phyloP scores from a whole-genome alignment of 2,797 vertebrate genomes.

The Diplodus puntazzo region DNA sequence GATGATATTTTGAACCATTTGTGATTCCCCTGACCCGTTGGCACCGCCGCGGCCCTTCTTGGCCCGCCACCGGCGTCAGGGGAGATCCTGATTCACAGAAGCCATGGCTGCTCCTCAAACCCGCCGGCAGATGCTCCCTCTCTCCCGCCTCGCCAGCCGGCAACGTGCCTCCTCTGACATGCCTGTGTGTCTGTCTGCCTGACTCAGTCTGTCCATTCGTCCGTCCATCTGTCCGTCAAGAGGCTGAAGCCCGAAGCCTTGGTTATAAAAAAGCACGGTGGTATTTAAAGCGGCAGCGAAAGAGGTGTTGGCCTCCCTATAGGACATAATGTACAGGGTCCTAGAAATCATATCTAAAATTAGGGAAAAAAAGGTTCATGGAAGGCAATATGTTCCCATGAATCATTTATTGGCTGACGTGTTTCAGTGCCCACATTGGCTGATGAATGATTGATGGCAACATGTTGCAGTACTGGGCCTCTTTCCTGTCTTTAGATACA shows the following conservation, averaged over 20 bases:
- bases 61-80: slow-evolving; percentile 65
- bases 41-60: slow-evolving; percentile 63
- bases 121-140: slow-evolving; percentile 81
- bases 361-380: slow-evolving; percentile 51
- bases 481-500: slow-evolving; percentile 43
- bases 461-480: slow-evolving; percentile 67
- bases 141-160: slow-evolving; percentile 72
- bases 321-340: slow-evolving; percentile 12
- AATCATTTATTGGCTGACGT: slow-evolving; percentile 73
- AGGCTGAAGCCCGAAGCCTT: slow-evolving; percentile 34
- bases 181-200: slow-evolving; percentile 59
- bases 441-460: slow-evolving; percentile 77
- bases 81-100: slow-evolving; percentile 77
- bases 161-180: slow-evolving; percentile 68
- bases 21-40: slow-evolving; percentile 69
- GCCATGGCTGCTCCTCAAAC: slow-evolving; percentile 80
- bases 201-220: slow-evolving; percentile 69
- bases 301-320: slow-evolving; percentile 1
- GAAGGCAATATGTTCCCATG: slow-evolving; percentile 74
- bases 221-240: slow-evolving; percentile 74
- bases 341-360: slow-evolving; percentile 58
- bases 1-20: slow-evolving; percentile 67
- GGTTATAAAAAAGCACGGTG: slow-evolving; percentile 25
- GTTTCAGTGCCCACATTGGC: slow-evolving; percentile 70
- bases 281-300: slow-evolving; percentile 33